A percentile compares a stretch with the other conserved stretches of the same genome.
Evolutionary conservation across 35 echinoderm and acorn worm species (phyloP).

Genomic region (Acanthaster planci): DNA sequence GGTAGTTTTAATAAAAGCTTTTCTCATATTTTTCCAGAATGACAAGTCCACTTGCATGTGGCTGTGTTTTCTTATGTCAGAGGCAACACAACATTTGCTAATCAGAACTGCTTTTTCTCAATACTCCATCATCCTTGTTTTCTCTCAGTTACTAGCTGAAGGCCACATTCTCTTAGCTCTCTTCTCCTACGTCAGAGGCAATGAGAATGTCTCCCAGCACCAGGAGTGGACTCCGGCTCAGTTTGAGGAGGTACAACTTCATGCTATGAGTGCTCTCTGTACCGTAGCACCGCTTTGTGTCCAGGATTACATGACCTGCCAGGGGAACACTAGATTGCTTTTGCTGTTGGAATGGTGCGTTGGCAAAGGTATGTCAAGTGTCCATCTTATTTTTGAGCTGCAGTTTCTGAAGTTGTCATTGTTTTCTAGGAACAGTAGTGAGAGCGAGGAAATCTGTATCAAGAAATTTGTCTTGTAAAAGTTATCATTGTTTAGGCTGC

Average conservation of each 20-base stretch:
- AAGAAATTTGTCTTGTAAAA: too few species aligned
- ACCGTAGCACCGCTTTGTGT: constrained; percentile 81
- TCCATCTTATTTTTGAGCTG: too few species aligned
- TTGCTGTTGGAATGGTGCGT: constrained; percentile 97
- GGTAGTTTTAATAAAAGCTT: too few species aligned
- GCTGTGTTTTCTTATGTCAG: neutral
- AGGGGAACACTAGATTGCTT: constrained; percentile 88
- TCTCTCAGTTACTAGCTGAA: constrained; percentile 67
- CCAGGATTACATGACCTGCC: constrained; percentile 94
- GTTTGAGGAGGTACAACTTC: constrained; percentile 96
- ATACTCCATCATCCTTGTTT: neutral
- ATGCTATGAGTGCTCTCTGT: constrained; percentile 81
- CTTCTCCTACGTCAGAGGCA: constrained; percentile 79
- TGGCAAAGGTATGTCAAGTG: constrained; percentile 87
- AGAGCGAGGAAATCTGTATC: too few species aligned
- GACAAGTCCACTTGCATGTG: too few species aligned
- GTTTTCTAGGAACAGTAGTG: too few species aligned
- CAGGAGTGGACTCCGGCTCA: constrained; percentile 97
- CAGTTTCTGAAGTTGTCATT: too few species aligned
- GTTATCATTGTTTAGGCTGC: too few species aligned
- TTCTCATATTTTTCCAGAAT: too few species aligned
- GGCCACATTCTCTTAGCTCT: constrained; percentile 80
- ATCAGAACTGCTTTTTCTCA: neutral
- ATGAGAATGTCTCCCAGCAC: constrained; percentile 79
- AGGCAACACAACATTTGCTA: neutral